Evolutionary conservation across 2,888 invertebrate species (phyloP).

Genomic region (Cosmopolites sordidus): DNA sequence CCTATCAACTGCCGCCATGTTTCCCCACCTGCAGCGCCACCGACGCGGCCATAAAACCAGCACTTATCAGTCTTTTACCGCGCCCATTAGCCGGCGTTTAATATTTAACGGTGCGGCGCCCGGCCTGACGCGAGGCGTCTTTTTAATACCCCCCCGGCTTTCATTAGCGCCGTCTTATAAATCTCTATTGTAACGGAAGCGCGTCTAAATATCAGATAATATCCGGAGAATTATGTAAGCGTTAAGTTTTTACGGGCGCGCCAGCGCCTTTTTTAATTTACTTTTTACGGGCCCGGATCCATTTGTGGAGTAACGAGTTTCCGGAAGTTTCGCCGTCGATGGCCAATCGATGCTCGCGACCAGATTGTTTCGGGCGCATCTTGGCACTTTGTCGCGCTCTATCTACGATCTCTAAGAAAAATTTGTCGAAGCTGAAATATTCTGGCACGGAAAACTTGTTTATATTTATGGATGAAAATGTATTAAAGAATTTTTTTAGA

Average conservation of each 20-base stretch:
- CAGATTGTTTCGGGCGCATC: too few relatives aligned
- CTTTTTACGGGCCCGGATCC: slow-evolving; percentile 23
- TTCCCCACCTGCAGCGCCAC: slow-evolving; percentile 20
- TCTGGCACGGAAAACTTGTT: too few relatives aligned
- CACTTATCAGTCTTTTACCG: slow-evolving; percentile 31
- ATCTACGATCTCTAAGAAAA: background rate
- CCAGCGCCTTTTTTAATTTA: slow-evolving; percentile 23
- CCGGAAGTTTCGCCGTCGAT: slow-evolving; percentile 12
- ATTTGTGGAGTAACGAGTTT: slow-evolving; percentile 21
- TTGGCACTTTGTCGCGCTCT: background rate
- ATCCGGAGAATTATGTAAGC: slow-evolving; percentile 44
- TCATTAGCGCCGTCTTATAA: slow-evolving; percentile 48
- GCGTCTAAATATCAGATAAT: slow-evolving; percentile 46
- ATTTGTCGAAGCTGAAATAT: background rate
- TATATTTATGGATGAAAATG: too few relatives aligned
- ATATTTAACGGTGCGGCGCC: slow-evolving; percentile 27
- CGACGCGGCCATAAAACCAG: slow-evolving; percentile 16
- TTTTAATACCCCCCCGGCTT: slow-evolving; percentile 46
- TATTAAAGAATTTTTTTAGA: too few relatives aligned
- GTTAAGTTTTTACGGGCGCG: slow-evolving; percentile 39
- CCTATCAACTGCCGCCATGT: too few relatives aligned
- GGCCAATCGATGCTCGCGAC: slow-evolving; percentile 5
- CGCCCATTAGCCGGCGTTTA: slow-evolving; percentile 29
- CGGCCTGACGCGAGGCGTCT: slow-evolving; percentile 32
- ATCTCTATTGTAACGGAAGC: slow-evolving; percentile 46